phyloP scores from a whole-genome alignment of 2,888 invertebrate genomes.

The Ectobius pallidus region DNA sequence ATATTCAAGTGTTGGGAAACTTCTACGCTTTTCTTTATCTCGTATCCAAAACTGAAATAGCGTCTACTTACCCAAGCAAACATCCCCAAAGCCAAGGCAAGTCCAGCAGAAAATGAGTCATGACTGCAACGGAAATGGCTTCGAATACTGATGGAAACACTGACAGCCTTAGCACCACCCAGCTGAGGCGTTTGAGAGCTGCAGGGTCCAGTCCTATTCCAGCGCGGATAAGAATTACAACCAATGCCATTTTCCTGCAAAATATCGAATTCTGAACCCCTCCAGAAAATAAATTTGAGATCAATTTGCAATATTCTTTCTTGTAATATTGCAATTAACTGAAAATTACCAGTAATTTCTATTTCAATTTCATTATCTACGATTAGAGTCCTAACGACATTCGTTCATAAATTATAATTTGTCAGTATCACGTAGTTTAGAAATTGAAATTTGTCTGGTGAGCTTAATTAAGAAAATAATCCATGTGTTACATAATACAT shows the following conservation, averaged over 20 bases:
- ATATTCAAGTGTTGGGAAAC: neutral
- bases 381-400: too few species aligned
- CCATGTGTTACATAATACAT: too few species aligned
- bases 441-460: too few species aligned
- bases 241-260: slow-evolving; percentile 51
- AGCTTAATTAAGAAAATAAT: too few species aligned
- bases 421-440: too few species aligned
- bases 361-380: too few species aligned
- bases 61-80: slow-evolving; percentile 40
- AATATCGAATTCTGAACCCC: too few species aligned
- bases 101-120: slow-evolving; percentile 55
- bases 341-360: too few species aligned
- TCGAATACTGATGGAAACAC: slow-evolving; percentile 57
- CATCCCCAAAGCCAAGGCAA: slow-evolving; percentile 58
- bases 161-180: slow-evolving; percentile 53
- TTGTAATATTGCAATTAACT: too few species aligned
- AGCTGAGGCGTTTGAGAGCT: slow-evolving; percentile 54
- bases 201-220: slow-evolving; percentile 59
- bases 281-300: too few species aligned
- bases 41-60: neutral
- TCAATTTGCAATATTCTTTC: too few species aligned
- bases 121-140: slow-evolving; percentile 54
- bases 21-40: neutral
- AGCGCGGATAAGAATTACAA: slow-evolving; percentile 57
- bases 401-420: too few species aligned